phyloP scores from a whole-genome alignment of 1,140 invertebrate species.

The Phenacoccus solenopsis region DNA sequence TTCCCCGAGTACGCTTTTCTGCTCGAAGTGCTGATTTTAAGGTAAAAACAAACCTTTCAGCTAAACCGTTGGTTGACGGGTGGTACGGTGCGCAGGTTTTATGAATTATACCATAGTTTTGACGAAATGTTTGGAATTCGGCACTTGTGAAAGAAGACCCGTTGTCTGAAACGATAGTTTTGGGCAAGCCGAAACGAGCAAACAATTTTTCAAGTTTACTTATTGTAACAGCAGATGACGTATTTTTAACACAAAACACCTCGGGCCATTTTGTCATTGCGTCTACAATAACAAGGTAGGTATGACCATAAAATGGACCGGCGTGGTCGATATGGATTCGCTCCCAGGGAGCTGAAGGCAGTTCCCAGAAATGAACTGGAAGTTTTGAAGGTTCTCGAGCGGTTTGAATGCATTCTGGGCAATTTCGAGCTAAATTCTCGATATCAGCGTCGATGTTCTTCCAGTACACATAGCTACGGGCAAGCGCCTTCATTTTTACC shows the following conservation, averaged over 20 bases:
- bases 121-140: conserved; percentile 29
- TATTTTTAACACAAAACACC: conserved; percentile 17
- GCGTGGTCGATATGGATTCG: conserved; percentile 27
- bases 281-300: conserved; percentile 26
- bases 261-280: conserved; percentile 27
- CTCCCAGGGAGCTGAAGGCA: conserved; percentile 21
- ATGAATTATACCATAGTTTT: neutral
- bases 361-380: conserved; percentile 20
- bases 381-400: conserved; percentile 24
- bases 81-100: too few species aligned
- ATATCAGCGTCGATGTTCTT: conserved; percentile 28
- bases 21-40: conserved; percentile 32
- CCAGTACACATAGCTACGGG: conserved; percentile 28
- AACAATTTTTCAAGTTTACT: conserved; percentile 29
- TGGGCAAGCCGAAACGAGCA: conserved; percentile 30
- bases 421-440: conserved; percentile 30
- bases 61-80: conserved; percentile 30
- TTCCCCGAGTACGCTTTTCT: neutral
- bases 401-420: conserved; percentile 14
- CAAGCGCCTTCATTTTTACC: conserved; percentile 29
- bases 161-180: conserved; percentile 33
- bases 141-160: conserved; percentile 31
- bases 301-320: conserved; percentile 32
- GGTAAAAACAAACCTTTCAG: conserved; percentile 32
- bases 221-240: conserved; percentile 25